Base-by-base conservation (phyloP, 2,888 invertebrate genomes). In the Leucophora obtusa region DNA sequence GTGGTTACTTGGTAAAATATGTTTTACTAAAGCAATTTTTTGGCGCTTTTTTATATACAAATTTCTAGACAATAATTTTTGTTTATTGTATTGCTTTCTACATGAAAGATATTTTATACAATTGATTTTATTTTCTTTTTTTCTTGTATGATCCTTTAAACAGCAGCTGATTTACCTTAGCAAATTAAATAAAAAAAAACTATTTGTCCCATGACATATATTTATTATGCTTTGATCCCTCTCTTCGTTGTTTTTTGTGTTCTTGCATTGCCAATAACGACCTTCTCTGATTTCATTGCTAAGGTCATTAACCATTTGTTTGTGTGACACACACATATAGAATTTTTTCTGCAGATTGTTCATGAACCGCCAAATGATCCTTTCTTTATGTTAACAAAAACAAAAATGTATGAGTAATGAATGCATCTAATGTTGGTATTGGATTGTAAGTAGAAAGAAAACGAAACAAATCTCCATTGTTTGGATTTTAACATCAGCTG, bases 221-320 rank as follows among this genome's bases (percentile, higher is more conserved):
- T 62, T 50, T 62, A n/a, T 50, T 62, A 11, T 63, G 3, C 63
- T 33, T 50, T 63, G 28, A 10, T 28, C 24, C n/a, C n/a, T 51
- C 63, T 47, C n/a, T 24, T 62, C 62, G 28, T 28, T 47, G 15
- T 62, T 65, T 51, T 21, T 56, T 21, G 38, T 21, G 43, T 21
- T 8, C 66, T 14, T 15, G 24, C 9, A 65, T 53, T 47, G 43
- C 33, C 51, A 53, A 38, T 43, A 56, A 71, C 51, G 28, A 69
- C 58, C 47, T 81, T 76, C 76, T 80, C 72, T 59, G 28, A 73
- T 62, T 76, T 77, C 76, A 69, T 60, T 69, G 59, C 33, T 73
- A 60, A 77, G 73, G 76, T 80, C 80, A 77, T 81, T 77, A 76
- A 73, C 73, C 76, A 77, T 56, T n/a, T 71, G 18, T 73, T 10